Evolutionary conservation across 2,113 vertebrate species (phyloP).

Genomic region (Struthio camelus): DNA sequence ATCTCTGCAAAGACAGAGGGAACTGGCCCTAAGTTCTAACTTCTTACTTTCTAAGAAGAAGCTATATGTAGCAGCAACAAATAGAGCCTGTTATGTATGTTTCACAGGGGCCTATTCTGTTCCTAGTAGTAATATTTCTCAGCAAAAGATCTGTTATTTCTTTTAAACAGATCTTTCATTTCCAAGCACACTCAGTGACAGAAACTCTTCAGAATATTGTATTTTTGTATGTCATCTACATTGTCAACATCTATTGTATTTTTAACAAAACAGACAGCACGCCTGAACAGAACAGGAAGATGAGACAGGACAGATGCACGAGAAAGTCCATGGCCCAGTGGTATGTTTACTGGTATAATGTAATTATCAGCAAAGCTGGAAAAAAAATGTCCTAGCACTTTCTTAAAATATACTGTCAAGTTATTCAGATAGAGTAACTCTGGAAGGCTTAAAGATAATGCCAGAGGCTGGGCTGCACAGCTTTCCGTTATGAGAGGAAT

Average conservation of each 20-base stretch:
- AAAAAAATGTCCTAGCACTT: neutral
- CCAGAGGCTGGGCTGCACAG: neutral
- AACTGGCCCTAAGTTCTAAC: neutral
- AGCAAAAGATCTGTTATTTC: neutral
- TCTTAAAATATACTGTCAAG: neutral
- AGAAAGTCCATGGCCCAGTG: neutral
- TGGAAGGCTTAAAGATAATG: neutral
- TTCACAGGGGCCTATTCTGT: neutral
- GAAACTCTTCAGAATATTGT: neutral
- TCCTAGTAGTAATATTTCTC: neutral
- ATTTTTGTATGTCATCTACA: neutral
- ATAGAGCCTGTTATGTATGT: neutral
- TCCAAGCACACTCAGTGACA: neutral
- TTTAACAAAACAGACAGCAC: neutral
- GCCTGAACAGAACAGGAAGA: neutral
- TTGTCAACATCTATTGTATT: neutral
- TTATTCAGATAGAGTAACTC: neutral
- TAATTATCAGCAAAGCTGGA: neutral
- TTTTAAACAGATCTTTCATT: neutral
- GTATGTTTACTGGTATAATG: neutral
- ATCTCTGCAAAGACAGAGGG: neutral
- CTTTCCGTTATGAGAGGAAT: neutral
- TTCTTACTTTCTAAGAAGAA: neutral
- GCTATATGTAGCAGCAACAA: neutral
- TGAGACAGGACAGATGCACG: too few relatives aligned